Conservation (phyloP, 1,140 invertebrate genomes). For the Brachionus sp. region DNA sequence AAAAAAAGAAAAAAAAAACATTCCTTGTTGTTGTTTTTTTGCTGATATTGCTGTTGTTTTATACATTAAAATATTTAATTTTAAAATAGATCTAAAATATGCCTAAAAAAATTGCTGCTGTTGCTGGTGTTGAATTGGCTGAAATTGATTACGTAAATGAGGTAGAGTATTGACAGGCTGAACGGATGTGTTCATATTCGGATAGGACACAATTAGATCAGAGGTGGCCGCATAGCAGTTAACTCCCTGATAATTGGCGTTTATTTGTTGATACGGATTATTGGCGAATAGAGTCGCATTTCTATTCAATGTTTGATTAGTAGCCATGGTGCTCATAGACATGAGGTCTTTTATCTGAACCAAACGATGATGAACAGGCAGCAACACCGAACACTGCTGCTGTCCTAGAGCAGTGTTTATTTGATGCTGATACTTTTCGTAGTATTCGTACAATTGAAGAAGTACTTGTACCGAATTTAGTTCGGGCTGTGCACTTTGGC, state of each 20-base stretch:
- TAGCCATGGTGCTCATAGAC: constrained; percentile 5
- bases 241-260: not conserved
- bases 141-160: constrained; percentile 15
- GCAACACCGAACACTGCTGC: constrained; percentile 40
- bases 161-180: constrained; percentile 13
- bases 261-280: constrained; percentile 18
- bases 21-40: not conserved
- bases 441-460: constrained; percentile 27
- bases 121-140: not conserved
- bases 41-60: not conserved
- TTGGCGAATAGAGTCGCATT: not conserved
- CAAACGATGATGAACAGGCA: constrained; percentile 19
- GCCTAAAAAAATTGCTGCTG: constrained; percentile 11
- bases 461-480: constrained; percentile 26
- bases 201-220: not conserved
- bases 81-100: not conserved
- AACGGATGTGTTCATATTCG: not conserved
- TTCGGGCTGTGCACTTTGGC: not conserved
- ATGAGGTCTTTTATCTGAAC: constrained; percentile 41
- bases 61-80: not conserved
- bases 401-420: constrained; percentile 22
- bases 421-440: constrained; percentile 43
- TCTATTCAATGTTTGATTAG: not conserved
- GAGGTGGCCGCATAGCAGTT: constrained; percentile 25
- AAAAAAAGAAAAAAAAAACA: not conserved